Base-by-base conservation (phyloP, 2,888 invertebrate genomes). In the Drosophila kokeensis region DNA sequence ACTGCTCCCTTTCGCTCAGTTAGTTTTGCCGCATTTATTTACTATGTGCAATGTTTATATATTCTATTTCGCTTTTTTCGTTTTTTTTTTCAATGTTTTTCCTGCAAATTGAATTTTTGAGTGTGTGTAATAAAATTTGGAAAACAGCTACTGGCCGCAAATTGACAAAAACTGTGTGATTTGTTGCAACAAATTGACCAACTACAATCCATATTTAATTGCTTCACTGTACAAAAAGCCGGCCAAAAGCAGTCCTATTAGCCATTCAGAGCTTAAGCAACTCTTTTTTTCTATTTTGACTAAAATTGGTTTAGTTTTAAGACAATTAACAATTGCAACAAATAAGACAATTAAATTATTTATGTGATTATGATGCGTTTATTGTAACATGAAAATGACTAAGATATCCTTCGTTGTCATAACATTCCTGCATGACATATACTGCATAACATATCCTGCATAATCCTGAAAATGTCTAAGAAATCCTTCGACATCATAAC, bases 1-100 rank as follows among this genome's bases (percentile, higher is more conserved):
- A 67, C 36, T 45, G 59, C 65, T 73, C 40, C 61, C 48, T 67
- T 66, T 63, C 63, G 81, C 77, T 80, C 81, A 80, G 78, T 76
- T 76, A 80, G 79, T 69, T 55, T 66, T 53, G 42, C 15, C 53
- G 48, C 38, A 73, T 63, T 63, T 52, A 75, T 69, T 68, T 77
- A 69, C 45, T 15, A 15, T 68, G 54, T 42, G 57, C 59, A 57
- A 27, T 40, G 21, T 18, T 57, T 71, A 38, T 58, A 45, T 72
- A 50, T 13, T 30, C 29, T 45, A 34, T 32, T 34, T 29, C 30
- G 2, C 4, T 40, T 50, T 24, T 48, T 11, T 27, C 1, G n/a
- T 15, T 27, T 32, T 21, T 57, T 62, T 32, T 48, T 36, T 55
- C 34, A 48, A 7, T 55, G 49, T 63, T 65, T 48, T 45, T 45